phyloP scores from a whole-genome alignment of 2,888 invertebrate genomes.

The Deladenus siricidicola region DNA sequence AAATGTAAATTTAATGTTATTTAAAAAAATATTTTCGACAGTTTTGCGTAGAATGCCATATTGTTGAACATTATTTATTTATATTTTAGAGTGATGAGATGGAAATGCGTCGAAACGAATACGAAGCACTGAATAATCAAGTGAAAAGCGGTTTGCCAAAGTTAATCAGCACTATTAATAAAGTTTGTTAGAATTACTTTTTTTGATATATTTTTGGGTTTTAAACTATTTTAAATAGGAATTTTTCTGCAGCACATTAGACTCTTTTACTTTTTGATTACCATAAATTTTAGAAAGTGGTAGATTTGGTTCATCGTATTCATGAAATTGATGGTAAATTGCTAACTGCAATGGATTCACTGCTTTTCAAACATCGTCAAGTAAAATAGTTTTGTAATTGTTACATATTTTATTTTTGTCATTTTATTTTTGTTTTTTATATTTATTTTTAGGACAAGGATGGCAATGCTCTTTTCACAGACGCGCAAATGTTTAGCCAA shows the following conservation, averaged over 20 bases:
- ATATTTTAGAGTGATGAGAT: conserved; percentile 22
- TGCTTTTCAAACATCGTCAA: neutral
- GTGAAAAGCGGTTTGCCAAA: conserved; percentile 43
- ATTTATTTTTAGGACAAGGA: neutral
- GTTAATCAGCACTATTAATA: conserved; percentile 32
- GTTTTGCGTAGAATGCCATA: too few species aligned
- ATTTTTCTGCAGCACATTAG: neutral
- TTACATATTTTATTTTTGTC: neutral
- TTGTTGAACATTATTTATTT: too few species aligned
- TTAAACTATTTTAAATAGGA: neutral
- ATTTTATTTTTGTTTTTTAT: neutral
- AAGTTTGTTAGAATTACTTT: conserved; percentile 13
- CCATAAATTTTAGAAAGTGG: conserved; percentile 15
- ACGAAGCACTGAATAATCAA: conserved; percentile 44
- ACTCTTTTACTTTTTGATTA: neutral
- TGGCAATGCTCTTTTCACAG: neutral
- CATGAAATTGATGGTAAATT: conserved; percentile 6
- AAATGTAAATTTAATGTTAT: conserved; percentile 14
- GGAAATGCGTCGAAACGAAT: conserved; percentile 33
- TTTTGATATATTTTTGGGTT: neutral
- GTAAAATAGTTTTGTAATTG: neutral
- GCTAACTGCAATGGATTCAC: neutral
- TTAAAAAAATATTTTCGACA: neutral
- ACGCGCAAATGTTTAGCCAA: neutral
- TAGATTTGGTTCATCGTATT: conserved; percentile 13